Percentiles rank a stretch among this genome's conserved stretches.
Conservation (phyloP, 2,888 invertebrate species). For the Pterobdella sp. region DNA sequence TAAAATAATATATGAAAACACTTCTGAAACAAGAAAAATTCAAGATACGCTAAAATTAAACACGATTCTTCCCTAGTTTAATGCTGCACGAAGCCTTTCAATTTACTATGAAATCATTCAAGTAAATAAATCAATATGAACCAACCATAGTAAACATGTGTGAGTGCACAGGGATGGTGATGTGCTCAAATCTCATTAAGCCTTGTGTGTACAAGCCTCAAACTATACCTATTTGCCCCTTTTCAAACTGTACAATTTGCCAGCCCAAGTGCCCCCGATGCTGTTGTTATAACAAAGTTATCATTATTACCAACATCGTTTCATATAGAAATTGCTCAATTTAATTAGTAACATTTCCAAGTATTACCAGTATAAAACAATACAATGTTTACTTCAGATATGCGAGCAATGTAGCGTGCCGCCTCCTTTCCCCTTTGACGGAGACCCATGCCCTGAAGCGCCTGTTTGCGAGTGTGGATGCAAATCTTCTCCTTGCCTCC, state of each 20-base stretch:
- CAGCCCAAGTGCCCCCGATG: constrained; percentile 20
- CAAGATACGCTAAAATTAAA: too few relatives aligned
- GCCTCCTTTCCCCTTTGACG: constrained; percentile 24
- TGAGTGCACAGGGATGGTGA: constrained; percentile 5
- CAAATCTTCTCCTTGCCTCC: constrained; percentile 22
- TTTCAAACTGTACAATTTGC: constrained; percentile 24
- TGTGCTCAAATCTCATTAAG: constrained; percentile 17
- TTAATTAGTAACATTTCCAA: neutral
- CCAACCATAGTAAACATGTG: constrained; percentile 21
- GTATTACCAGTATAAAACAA: neutral
- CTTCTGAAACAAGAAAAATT: too few relatives aligned
- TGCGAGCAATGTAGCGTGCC: constrained; percentile 23
- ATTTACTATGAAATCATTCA: too few relatives aligned
- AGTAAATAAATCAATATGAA: too few relatives aligned
- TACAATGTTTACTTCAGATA: neutral
- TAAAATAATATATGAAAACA: too few relatives aligned
- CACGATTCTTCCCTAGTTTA: too few relatives aligned
- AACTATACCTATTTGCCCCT: constrained; percentile 25
- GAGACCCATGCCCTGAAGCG: constrained; percentile 18
- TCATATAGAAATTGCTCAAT: neutral
- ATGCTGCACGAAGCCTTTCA: too few relatives aligned
- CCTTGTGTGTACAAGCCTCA: constrained; percentile 27
- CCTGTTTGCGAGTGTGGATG: neutral
- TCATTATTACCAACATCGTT: neutral
- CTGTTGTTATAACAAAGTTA: constrained; percentile 18